Evolutionary conservation across 2,113 vertebrate species (phyloP).

Genomic region (Raja brachyura): DNA sequence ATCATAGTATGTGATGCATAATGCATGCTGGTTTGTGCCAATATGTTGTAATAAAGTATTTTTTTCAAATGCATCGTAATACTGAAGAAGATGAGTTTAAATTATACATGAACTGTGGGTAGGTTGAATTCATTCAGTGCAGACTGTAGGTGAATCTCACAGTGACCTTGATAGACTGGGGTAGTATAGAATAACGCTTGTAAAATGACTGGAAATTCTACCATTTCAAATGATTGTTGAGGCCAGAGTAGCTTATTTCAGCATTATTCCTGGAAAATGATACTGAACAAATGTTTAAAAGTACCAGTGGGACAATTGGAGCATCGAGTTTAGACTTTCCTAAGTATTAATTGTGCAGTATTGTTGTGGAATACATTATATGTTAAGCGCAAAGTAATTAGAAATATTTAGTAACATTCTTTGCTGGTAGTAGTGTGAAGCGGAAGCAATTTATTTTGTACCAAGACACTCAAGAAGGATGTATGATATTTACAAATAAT

Average conservation of each 20-base stretch:
- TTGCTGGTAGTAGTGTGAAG: not conserved
- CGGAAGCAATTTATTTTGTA: conserved; percentile 3
- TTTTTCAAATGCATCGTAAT: conserved; percentile 63
- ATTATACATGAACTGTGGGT: conserved; percentile 71
- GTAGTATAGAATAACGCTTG: conserved; percentile 68
- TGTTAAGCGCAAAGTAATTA: not conserved
- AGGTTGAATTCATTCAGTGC: conserved; percentile 62
- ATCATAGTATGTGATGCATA: conserved; percentile 57
- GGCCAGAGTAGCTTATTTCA: conserved; percentile 70
- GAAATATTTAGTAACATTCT: not conserved
- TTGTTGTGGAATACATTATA: not conserved
- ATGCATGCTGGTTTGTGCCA: conserved; percentile 71
- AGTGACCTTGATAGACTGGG: conserved; percentile 63
- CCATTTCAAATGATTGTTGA: conserved; percentile 72
- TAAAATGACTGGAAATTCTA: conserved; percentile 57
- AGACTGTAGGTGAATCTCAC: conserved; percentile 65
- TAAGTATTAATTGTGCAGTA: not conserved
- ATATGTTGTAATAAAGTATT: conserved; percentile 80
- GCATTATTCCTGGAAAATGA: conserved; percentile 48
- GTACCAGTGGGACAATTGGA: not conserved
- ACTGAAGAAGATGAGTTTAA: conserved; percentile 65
- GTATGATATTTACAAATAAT: conserved; percentile 2
- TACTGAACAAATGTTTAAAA: conserved; percentile 15
- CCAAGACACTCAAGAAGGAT: not conserved
- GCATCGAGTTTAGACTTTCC: conserved; percentile 12